Evolutionary conservation across 1,140 invertebrate species (phyloP), one percentile per base, ranked within the genome.

Genomic region (Orchesella cincta): DNA sequence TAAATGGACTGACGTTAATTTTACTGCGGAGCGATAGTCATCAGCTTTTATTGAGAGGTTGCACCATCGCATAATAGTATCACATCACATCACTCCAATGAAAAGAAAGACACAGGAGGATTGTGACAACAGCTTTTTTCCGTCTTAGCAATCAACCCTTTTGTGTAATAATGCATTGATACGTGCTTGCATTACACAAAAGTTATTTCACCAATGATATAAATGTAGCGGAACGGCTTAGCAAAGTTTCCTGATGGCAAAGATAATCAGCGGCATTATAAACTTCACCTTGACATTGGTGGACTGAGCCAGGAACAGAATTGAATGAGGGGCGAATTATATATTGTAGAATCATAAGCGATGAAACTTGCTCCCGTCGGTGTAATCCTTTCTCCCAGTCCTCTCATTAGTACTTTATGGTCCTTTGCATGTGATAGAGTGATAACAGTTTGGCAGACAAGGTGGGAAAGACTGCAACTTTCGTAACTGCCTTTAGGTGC

Each of bases 1-100:
- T n/a, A 67, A 67, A 67, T 67, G 62, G 62, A 67, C 62, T 67
- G 62, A 67, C 62, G 62, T 29, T 67, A 67, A 67, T 67, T 67
- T 67, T 67, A 67, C 28, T 67, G 62, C 62, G 33, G 8, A 67
- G 31, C 62, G 28, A 67, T 67, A 67, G 62, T 67, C 26, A 67
- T 67, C 26, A 67, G 31, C 26, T 31, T 67, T 67, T 67, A 67
- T 67, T 57, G 52, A 57, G 52, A 57, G 52, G 12, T 57, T 57
- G 52, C 23, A 57, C 23, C 52, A 57, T 57, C 8, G 5, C 52
- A 57, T 23, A 57, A 23, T 8, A 18, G 52, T 57, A 57, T 57
- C 14, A 57, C 14, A 18, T 23, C 14, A 14, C 52, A 14, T 18
- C 23, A 3, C 14, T 57, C 14, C 52, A 57, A 57, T 57, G 23